Evolutionary conservation across 2,888 invertebrate genomes (phyloP).

Genomic region (Ectemnius cavifrons): DNA sequence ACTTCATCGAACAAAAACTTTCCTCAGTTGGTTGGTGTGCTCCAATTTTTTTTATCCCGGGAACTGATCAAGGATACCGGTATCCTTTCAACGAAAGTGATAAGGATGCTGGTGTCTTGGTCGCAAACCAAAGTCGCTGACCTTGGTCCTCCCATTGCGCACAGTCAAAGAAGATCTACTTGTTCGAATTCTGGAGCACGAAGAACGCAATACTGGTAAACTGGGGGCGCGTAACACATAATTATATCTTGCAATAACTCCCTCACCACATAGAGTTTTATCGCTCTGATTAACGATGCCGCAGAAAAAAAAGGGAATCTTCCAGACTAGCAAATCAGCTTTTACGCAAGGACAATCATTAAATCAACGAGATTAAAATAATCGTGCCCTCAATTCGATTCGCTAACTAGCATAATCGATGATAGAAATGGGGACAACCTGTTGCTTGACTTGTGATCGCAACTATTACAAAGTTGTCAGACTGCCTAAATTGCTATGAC

Average conservation of each 20-base stretch:
- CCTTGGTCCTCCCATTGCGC: conserved; percentile 40
- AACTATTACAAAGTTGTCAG: too few species aligned
- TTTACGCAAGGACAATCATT: conserved; percentile 20
- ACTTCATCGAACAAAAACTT: not conserved
- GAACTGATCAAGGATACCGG: conserved; percentile 40
- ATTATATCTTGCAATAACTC: too few species aligned
- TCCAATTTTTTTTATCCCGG: conserved; percentile 24
- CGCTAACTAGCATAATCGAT: conserved; percentile 7
- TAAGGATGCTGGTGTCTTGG: conserved; percentile 31
- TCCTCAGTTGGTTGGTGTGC: conserved; percentile 23
- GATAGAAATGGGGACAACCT: not conserved
- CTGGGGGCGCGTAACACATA: too few species aligned
- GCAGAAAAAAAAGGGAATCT: too few species aligned
- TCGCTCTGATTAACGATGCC: too few species aligned
- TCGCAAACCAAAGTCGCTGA: conserved; percentile 37
- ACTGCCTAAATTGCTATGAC: too few species aligned
- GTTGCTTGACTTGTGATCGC: too few species aligned
- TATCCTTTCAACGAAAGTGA: conserved; percentile 36
- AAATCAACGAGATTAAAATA: conserved; percentile 33
- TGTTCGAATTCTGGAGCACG: too few species aligned
- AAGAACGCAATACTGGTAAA: too few species aligned
- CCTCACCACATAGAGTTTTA: too few species aligned
- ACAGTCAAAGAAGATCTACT: too few species aligned
- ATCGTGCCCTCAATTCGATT: conserved; percentile 14
- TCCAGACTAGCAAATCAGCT: conserved; percentile 34